phyloP scores from a whole-genome alignment of 1,140 invertebrate genomes.

The Lasaia peninsularis region DNA sequence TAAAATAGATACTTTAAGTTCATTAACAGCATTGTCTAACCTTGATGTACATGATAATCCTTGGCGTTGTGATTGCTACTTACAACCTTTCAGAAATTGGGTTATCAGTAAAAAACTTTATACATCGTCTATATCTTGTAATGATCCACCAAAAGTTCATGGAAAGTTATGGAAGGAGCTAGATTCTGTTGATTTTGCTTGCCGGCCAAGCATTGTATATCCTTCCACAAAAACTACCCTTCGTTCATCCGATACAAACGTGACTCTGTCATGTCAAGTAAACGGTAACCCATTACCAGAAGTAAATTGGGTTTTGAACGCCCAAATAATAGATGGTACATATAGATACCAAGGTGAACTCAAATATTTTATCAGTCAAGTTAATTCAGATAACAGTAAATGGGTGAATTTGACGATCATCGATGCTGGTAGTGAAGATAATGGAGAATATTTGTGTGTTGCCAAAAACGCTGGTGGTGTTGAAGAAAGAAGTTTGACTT shows the following conservation, averaged over 20 bases:
- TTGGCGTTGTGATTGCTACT: slow-evolving; percentile 92
- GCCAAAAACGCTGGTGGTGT: slow-evolving; percentile 91
- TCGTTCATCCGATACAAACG: slow-evolving; percentile 81
- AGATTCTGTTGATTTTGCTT: slow-evolving; percentile 88
- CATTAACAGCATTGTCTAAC: slow-evolving; percentile 82
- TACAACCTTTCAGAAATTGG: slow-evolving; percentile 88
- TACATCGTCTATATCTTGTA: slow-evolving; percentile 83
- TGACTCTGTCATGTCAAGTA: slow-evolving; percentile 87
- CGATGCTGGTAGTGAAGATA: slow-evolving; percentile 84
- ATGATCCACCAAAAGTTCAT: slow-evolving; percentile 81
- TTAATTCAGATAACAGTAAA: slow-evolving; percentile 62
- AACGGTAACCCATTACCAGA: slow-evolving; percentile 86
- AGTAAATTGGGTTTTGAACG: slow-evolving; percentile 85
- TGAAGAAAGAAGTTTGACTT: slow-evolving; percentile 84
- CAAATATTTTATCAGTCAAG: slow-evolving; percentile 54
- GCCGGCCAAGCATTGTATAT: slow-evolving; percentile 84
- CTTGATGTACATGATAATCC: slow-evolving; percentile 88
- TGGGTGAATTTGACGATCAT: slow-evolving; percentile 89
- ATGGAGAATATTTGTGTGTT: slow-evolving; percentile 92
- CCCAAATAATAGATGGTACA: slow-evolving; percentile 78
- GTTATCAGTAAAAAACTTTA: slow-evolving; percentile 84
- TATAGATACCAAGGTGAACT: slow-evolving; percentile 76
- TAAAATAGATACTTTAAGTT: slow-evolving; percentile 78
- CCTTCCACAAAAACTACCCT: slow-evolving; percentile 75
- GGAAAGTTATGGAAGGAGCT: slow-evolving; percentile 86